Conservation (phyloP, 2,888 invertebrate genomes). For the Chymomyza procnemis region DNA sequence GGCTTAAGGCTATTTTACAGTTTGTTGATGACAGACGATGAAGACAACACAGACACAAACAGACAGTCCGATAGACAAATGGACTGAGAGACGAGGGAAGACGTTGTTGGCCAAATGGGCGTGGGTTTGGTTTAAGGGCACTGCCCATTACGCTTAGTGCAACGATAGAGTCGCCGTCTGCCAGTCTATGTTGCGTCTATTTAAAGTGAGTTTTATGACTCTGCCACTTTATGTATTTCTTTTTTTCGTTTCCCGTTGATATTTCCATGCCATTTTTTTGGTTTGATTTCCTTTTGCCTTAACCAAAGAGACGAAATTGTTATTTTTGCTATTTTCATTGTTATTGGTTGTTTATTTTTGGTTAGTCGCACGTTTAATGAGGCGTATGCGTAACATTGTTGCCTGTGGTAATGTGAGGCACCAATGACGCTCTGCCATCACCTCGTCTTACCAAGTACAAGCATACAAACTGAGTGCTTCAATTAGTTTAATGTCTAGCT, state of each 20-base stretch:
- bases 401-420: not conserved
- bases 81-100: not conserved
- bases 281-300: conserved; percentile 26
- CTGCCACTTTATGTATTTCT: conserved; percentile 40
- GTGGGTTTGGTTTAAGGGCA: not conserved
- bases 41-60: conserved; percentile 32
- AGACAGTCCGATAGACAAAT: not conserved
- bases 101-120: not conserved
- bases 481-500: not conserved
- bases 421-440: not conserved
- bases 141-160: not conserved
- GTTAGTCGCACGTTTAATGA: conserved; percentile 42
- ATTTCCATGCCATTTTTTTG: conserved; percentile 19
- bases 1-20: conserved; percentile 75
- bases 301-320: conserved; percentile 1
- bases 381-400: conserved; percentile 48
- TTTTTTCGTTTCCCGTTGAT: conserved; percentile 30
- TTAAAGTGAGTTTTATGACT: conserved; percentile 61
- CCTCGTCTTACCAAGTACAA: not conserved
- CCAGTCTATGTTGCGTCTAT: conserved; percentile 53
- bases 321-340: conserved; percentile 24
- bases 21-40: conserved; percentile 72
- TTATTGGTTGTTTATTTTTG: conserved; percentile 46
- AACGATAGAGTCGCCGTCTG: conserved; percentile 31
- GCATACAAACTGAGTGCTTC: not conserved